phyloP scores from a whole-genome alignment of 2,113 vertebrate genomes.

The Albula glossodonta region DNA sequence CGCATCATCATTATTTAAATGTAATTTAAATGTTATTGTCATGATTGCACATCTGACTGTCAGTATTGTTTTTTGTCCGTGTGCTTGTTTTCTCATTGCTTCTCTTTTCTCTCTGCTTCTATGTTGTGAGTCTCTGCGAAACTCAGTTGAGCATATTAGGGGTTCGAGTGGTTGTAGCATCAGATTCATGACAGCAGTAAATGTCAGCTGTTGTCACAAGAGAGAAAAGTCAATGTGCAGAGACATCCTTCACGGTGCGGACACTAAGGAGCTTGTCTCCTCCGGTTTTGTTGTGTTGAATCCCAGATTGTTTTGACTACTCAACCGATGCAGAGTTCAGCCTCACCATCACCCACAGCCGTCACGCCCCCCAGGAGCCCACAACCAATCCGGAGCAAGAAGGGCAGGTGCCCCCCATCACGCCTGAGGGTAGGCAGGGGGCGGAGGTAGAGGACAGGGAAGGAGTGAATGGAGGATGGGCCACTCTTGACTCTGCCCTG shows the following conservation, averaged over 20 bases:
- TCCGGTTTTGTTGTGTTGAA: slow-evolving; percentile 86
- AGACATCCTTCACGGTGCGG: slow-evolving; percentile 42
- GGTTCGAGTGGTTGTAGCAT: not conserved
- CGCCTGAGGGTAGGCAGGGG: slow-evolving; percentile 97
- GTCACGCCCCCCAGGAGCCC: slow-evolving; percentile 82
- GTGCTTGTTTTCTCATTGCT: slow-evolving; percentile 44
- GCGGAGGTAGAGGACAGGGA: slow-evolving; percentile 78
- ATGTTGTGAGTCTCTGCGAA: slow-evolving; percentile 22
- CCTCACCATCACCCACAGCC: slow-evolving; percentile 86
- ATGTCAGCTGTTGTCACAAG: not conserved
- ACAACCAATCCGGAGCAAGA: slow-evolving; percentile 83
- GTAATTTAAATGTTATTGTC: not conserved
- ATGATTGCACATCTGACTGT: not conserved
- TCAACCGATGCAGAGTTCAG: slow-evolving; percentile 91
- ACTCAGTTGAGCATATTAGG: not conserved
- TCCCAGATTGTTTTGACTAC: slow-evolving; percentile 99
- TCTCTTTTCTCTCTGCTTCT: slow-evolving; percentile 33
- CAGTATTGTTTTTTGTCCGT: slow-evolving; percentile 6
- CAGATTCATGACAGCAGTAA: not conserved
- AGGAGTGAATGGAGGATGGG: slow-evolving; percentile 75
- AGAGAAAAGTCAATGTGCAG: not conserved
- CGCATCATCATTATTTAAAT: not conserved
- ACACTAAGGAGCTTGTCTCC: slow-evolving; percentile 78
- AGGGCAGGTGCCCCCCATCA: slow-evolving; percentile 88
- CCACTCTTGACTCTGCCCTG: slow-evolving; percentile 70